Percentiles rank a stretch among this genome's conserved stretches.
phyloP scores from a whole-genome alignment of 1,140 invertebrate species.

The Neodiprion lecontei region DNA sequence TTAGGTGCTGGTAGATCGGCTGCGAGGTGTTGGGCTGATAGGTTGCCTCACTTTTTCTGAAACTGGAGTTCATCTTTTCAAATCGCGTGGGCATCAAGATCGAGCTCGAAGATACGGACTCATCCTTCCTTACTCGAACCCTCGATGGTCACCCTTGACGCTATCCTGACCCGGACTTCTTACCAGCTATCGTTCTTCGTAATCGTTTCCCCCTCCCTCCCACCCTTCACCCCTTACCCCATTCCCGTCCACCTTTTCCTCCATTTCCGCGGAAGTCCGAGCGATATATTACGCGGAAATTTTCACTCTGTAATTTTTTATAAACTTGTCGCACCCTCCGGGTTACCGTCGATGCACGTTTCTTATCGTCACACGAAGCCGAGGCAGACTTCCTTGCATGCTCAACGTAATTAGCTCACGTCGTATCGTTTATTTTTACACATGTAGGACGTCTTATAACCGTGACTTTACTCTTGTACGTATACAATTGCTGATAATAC shows the following conservation, averaged over 20 bases:
- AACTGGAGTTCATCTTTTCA: slow-evolving; percentile 4
- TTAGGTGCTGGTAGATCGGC: slow-evolving; percentile 17
- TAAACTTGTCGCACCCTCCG: neutral
- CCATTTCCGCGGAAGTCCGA: neutral
- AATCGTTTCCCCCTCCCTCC: neutral
- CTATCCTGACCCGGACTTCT: neutral
- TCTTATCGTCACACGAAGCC: neutral
- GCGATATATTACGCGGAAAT: neutral
- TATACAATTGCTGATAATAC: no score
- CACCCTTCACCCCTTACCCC: neutral
- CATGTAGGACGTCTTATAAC: no score
- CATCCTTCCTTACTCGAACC: no score
- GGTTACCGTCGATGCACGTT: neutral
- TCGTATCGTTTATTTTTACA: neutral
- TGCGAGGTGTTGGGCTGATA: slow-evolving; percentile 13
- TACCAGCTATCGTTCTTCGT: neutral
- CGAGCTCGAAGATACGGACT: no score
- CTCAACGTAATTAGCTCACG: neutral
- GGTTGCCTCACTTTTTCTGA: slow-evolving; percentile 8
- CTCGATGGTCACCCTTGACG: neutral
- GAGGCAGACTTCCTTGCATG: neutral
- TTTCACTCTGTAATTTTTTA: neutral
- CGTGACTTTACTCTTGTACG: no score
- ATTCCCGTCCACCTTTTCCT: neutral
- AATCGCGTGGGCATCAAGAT: neutral